Base-by-base conservation (phyloP, 2,888 invertebrate genomes). In the Eupeodes luniger region DNA sequence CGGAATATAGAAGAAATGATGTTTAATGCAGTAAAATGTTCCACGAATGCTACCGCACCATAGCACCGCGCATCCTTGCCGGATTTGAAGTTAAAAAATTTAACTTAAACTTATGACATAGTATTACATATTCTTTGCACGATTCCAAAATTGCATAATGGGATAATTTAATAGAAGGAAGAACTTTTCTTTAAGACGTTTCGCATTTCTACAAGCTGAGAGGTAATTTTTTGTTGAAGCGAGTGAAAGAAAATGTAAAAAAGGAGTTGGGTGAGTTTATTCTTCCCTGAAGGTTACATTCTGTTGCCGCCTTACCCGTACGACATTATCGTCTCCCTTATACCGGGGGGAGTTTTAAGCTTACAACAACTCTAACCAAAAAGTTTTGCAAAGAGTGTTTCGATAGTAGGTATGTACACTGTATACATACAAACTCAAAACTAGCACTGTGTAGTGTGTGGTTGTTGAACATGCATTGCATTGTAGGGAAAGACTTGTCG, bases 131-230 rank as follows among this genome's bases (percentile, higher is more conserved):
- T 91, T 91, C 91, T 89, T 88, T 89, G 90, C 91, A 91, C 91
- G 91, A 90, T 90, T 90, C 85, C 83, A 84, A 91, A 91, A 91
- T 91, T 91, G 91, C 91, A 91, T 91, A 91, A 91, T 90, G 90
- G 90, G 89, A 91, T 91, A 91, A 91, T 91, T 91, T 91, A 91
- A 91, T 91, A 91, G 90, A 91, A 90, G 81, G 67, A 84, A 85
- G 76, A 89, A 85, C 72, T 84, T 84, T 85, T 72, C 76, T 77
- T 77, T 72, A 84, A 87, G 84, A 51, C 80, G 87, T 67, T 83
- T 77, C 84, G 66, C 55, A 87, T 87, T 87, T 87, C 84, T 81
- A 76, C 61, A n/a, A 66, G 66, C 55, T 57, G 55, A 64, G 79
- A 79, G 74, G 53, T 75, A 53, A 69, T 40, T 75, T 79, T 72